Percentiles rank a stretch among this genome's conserved stretches.
These are phyloP conservation scores for Actinopyga echinites DNA, from an alignment of 53 echinoderm and acorn worm species.

Conservation along the genomic window DNA sequence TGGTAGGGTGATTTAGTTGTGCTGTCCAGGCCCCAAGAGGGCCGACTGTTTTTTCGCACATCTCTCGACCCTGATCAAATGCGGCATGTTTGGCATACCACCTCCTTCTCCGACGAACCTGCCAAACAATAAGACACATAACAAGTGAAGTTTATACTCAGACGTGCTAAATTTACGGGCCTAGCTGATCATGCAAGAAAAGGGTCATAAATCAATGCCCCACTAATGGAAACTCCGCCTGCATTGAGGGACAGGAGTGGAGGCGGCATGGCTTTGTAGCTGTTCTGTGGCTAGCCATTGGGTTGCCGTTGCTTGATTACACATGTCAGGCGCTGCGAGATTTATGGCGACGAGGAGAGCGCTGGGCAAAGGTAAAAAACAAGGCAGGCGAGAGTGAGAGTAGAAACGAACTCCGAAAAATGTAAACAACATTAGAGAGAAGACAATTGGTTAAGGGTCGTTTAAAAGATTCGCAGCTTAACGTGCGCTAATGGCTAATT, in stretches of 20 bases:
- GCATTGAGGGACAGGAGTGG: constrained; percentile 7
- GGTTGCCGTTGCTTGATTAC: constrained; percentile 44
- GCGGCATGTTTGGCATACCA: constrained; percentile 41
- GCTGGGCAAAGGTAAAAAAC: constrained; percentile 23
- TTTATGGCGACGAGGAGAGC: constrained; percentile 19
- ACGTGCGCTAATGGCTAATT: too few species aligned
- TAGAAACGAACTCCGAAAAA: constrained; percentile 14
- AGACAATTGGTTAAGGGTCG: constrained; percentile 38
- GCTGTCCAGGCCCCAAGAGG: constrained; percentile 18
- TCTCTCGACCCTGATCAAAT: constrained; percentile 40
- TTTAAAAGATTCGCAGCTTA: neutral
- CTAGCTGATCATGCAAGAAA: constrained; percentile 22
- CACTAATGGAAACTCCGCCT: constrained; percentile 50
- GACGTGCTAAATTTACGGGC: constrained; percentile 38
- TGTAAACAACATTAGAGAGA: constrained; percentile 30
- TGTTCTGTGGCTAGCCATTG: constrained; percentile 31
- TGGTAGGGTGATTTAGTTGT: neutral
- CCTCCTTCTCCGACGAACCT: constrained; percentile 25
- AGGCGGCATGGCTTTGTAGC: constrained; percentile 42
- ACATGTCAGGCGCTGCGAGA: constrained; percentile 38
- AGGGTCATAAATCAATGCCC: constrained; percentile 13
- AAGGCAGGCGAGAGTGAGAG: constrained; percentile 13
- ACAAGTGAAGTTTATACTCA: constrained; percentile 19
- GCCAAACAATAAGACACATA: constrained; percentile 26
- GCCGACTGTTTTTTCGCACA: constrained; percentile 35